A percentile compares a stretch with the other conserved stretches of the same genome.
phyloP scores from a whole-genome alignment of 2,113 vertebrate species.

The Eulemur rufifrons region DNA sequence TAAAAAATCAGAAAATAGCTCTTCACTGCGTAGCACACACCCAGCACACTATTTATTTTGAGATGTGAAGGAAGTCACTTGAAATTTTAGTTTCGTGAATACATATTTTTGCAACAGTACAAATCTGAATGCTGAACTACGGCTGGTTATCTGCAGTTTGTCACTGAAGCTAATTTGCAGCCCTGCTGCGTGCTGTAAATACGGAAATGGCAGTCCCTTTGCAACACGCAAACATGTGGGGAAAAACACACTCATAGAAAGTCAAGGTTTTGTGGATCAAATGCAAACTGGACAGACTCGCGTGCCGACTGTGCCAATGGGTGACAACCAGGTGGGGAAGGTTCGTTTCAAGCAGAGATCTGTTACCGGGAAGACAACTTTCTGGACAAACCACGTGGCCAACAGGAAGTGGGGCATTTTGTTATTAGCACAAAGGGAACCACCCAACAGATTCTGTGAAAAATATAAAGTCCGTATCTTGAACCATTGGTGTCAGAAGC shows the following conservation, averaged over 20 bases:
- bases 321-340: not conserved
- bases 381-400: slow-evolving; percentile 47
- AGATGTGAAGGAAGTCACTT: slow-evolving; percentile 49
- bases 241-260: not conserved
- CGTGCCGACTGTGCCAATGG: accelerated
- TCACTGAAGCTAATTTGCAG: slow-evolving; percentile 44
- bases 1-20: slow-evolving; percentile 66
- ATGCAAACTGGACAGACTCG: accelerated
- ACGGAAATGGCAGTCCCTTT: slow-evolving; percentile 33
- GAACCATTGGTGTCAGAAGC: not conserved
- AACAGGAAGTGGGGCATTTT: slow-evolving; percentile 43
- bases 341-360: not conserved
- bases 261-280: not conserved
- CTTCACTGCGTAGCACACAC: not conserved
- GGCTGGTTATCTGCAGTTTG: slow-evolving; percentile 58
- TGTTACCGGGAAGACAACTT: slow-evolving; percentile 17
- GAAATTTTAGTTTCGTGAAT: slow-evolving; percentile 57
- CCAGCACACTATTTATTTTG: slow-evolving; percentile 42
- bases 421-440: not conserved
- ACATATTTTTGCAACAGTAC: slow-evolving; percentile 62
- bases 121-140: slow-evolving; percentile 53
- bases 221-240: not conserved
- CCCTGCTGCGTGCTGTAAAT: slow-evolving; percentile 26
- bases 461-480: not conserved
- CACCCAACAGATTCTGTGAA: not conserved